Conservation (phyloP, 2,888 invertebrate species). For the Microctonus hyperodae region DNA sequence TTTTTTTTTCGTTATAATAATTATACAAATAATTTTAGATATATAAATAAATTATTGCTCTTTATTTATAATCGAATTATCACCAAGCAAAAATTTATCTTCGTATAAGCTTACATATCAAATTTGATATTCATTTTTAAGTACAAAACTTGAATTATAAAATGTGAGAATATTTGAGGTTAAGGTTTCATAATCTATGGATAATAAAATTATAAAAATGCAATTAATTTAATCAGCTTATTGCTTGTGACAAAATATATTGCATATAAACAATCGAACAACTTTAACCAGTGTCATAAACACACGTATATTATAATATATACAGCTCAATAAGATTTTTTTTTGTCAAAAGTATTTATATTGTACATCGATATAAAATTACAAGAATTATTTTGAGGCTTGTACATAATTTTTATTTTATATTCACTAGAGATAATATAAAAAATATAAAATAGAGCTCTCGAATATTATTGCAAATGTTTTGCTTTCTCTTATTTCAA, state of each 20-base stretch:
- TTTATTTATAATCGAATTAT: background rate
- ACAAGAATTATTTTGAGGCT: slow-evolving; percentile 23
- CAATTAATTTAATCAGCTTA: background rate
- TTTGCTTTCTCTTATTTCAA: background rate
- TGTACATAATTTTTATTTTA: background rate
- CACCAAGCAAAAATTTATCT: background rate
- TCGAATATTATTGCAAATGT: slow-evolving; percentile 11
- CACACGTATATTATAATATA: background rate
- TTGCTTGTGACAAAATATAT: background rate
- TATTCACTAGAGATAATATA: slow-evolving; percentile 5
- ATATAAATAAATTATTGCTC: too few relatives aligned
- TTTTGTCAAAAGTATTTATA: too few relatives aligned
- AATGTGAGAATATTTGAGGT: too few relatives aligned
- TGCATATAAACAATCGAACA: background rate
- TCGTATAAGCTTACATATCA: too few relatives aligned
- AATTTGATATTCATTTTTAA: too few relatives aligned
- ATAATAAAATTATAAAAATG: background rate
- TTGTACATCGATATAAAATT: too few relatives aligned
- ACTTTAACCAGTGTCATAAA: background rate
- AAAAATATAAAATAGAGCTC: slow-evolving; percentile 10
- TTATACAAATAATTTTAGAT: too few relatives aligned
- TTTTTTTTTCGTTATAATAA: too few relatives aligned
- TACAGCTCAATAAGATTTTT: too few relatives aligned
- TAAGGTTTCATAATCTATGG: too few relatives aligned
- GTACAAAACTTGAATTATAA: background rate